Evolutionary conservation across 1,140 invertebrate genomes (phyloP), one percentile per base, ranked within the genome.

Genomic region (Hylyphantes graminicola): DNA sequence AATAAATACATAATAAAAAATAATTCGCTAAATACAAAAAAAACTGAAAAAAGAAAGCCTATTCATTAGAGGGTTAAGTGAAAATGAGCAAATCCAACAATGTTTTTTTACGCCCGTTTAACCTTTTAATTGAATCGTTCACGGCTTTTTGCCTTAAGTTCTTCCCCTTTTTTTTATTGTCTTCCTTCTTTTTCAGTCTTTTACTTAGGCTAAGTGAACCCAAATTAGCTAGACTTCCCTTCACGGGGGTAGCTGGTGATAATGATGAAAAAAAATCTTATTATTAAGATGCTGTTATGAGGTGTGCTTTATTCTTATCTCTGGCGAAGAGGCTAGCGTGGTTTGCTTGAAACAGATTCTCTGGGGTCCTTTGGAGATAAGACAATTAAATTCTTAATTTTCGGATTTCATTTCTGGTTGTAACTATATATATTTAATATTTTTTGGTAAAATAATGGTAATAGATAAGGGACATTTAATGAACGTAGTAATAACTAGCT

Each of bases 21-120:
- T 50, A 35, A 70, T n/a, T 21, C n/a, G 21, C 65, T 70, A 50
- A 13, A 65, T n/a, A 67, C 21, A 67, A 75, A 74, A 57, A 57
- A 64, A 53, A 72, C 9, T 8, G 35, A 17, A 79, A 51, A 83
- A 57, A 72, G 54, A 75, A 67, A 75, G 67, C 70, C 80, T 65
- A 83, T 83, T 83, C 80, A 83, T 83, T 83, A 83, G 72, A 64
- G 80, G 55, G 70, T 50, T 73, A 75, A 83, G 80, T 83, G 80
- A 83, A 83, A 83, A 83, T 83, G 80, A 83, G 74, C 80, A 83
- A 83, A 83, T 83, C 80, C 68, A 83, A 83, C 80, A 83, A 83
- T 83, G 72, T 83, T 83, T 83, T 81, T 83, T 83, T 83, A 74
- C 80, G 80, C 80, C 72, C 75, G 80, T 72, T 83, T 83, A 83